Conservation (phyloP, 35 echinoderm and acorn worm species). For the Holothuria glaberrima region DNA sequence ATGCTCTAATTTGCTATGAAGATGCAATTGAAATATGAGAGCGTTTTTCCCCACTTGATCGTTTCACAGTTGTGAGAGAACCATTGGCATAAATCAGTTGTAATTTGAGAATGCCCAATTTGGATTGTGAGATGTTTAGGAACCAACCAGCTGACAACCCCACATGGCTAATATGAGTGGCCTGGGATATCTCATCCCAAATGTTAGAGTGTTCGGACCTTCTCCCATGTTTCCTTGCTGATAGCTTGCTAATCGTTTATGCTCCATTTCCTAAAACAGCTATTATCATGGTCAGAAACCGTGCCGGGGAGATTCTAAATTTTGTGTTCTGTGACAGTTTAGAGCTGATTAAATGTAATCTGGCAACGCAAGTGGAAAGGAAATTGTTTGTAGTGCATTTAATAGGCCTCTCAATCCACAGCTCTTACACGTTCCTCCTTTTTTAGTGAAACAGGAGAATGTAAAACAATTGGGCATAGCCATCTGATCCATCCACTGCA, state of each 20-base stretch:
- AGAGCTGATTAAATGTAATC: neutral
- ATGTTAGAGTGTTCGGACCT: neutral
- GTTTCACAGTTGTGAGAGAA: neutral
- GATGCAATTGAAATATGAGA: neutral
- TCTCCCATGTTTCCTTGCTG: neutral
- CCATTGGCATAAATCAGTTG: slow-evolving; percentile 4
- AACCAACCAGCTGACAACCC: too few species aligned
- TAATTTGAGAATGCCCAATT: neutral
- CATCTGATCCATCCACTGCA: too few species aligned
- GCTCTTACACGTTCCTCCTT: too few species aligned
- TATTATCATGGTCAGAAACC: slow-evolving; percentile 31
- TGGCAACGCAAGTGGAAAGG: neutral
- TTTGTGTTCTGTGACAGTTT: slow-evolving; percentile 14
- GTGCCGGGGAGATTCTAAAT: neutral
- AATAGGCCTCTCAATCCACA: too few species aligned
- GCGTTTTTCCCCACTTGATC: neutral
- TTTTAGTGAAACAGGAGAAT: too few species aligned
- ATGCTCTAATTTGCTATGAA: too few species aligned
- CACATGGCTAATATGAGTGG: too few species aligned
- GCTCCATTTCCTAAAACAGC: slow-evolving; percentile 39
- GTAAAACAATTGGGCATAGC: too few species aligned
- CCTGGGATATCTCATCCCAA: too few species aligned
- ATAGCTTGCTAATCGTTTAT: slow-evolving; percentile 28
- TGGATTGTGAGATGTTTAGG: neutral
- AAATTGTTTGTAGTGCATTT: too few species aligned